Percentiles rank a stretch among this genome's conserved stretches.
These are phyloP conservation scores for Sminthopsis crassicaudata DNA, from an alignment of 2,113 vertebrate genomes.

Conservation along the genomic window DNA sequence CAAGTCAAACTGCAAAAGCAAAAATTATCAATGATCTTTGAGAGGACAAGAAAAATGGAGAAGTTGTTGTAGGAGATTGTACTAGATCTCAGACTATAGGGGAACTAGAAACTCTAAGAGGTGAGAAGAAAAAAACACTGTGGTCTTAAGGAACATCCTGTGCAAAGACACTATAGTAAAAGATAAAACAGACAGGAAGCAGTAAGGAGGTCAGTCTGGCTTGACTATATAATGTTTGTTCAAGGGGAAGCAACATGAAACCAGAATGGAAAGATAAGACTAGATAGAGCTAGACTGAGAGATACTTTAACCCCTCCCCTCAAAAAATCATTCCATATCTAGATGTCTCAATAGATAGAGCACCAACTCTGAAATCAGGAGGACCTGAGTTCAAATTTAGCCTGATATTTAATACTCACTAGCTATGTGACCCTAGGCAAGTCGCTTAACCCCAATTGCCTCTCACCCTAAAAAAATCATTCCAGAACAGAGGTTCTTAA, in stretches of 20 bases:
- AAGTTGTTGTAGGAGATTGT: not conserved
- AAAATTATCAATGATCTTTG: too few relatives aligned
- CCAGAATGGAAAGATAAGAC: not conserved
- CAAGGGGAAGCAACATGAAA: not conserved
- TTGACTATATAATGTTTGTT: not conserved
- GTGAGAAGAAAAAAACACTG: not conserved
- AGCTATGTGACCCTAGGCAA: too few relatives aligned
- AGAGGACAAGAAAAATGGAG: not conserved
- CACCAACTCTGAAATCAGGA: too few relatives aligned
- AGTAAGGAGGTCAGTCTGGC: not conserved
- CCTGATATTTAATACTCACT: too few relatives aligned
- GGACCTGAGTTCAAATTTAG: too few relatives aligned
- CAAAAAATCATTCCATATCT: not conserved
- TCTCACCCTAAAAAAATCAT: not conserved
- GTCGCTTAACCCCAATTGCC: too few relatives aligned
- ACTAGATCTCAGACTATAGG: not conserved
- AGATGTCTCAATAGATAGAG: too few relatives aligned
- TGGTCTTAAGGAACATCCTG: not conserved
- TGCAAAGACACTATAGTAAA: not conserved
- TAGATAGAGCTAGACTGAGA: not conserved
- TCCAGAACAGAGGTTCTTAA: not conserved
- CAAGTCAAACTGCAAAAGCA: too few relatives aligned
- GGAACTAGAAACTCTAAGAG: not conserved
- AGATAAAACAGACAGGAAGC: not conserved
- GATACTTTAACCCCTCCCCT: not conserved